These are phyloP conservation scores for Chloroclystis v-ata DNA, from an alignment of 2,888 invertebrate genomes.

Conservation along the genomic window DNA sequence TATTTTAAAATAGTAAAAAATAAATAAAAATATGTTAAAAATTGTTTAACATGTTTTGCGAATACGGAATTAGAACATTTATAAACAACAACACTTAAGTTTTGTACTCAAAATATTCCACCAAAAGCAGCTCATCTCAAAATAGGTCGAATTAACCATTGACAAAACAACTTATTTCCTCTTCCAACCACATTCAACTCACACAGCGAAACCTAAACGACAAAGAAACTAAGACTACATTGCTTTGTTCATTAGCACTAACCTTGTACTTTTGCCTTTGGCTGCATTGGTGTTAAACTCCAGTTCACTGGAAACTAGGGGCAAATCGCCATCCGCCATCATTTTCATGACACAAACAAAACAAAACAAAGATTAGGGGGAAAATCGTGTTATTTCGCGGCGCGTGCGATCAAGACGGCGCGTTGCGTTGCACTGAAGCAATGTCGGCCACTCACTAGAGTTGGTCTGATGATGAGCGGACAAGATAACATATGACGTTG, in stretches of 20 bases:
- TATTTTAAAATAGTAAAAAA: too few relatives aligned
- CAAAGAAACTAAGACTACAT: conserved; percentile 12
- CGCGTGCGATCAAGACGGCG: conserved; percentile 36
- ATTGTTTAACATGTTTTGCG: too few relatives aligned
- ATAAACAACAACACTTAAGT: too few relatives aligned
- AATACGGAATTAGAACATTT: too few relatives aligned
- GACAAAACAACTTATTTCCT: conserved; percentile 28
- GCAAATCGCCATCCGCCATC: conserved; percentile 72
- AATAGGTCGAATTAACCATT: conserved; percentile 23
- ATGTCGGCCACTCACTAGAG: conserved; percentile 20
- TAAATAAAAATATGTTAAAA: too few relatives aligned
- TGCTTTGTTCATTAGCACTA: conserved; percentile 33
- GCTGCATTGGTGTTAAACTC: conserved; percentile 65
- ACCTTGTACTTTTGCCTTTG: conserved; percentile 68
- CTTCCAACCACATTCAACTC: conserved; percentile 14
- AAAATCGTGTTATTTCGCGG: conserved; percentile 19
- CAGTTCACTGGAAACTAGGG: conserved; percentile 65
- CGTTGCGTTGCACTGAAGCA: conserved; percentile 52
- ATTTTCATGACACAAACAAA: conserved; percentile 31
- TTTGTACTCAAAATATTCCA: too few relatives aligned
- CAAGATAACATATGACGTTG: conserved; percentile 64
- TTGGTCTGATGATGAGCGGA: conserved; percentile 43
- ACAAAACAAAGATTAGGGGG: conserved; percentile 13
- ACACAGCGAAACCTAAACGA: conserved; percentile 8
- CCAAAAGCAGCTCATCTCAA: conserved; percentile 12